phyloP scores from a whole-genome alignment of 2,797 vertebrate genomes.

The Cynopterus sphinx region DNA sequence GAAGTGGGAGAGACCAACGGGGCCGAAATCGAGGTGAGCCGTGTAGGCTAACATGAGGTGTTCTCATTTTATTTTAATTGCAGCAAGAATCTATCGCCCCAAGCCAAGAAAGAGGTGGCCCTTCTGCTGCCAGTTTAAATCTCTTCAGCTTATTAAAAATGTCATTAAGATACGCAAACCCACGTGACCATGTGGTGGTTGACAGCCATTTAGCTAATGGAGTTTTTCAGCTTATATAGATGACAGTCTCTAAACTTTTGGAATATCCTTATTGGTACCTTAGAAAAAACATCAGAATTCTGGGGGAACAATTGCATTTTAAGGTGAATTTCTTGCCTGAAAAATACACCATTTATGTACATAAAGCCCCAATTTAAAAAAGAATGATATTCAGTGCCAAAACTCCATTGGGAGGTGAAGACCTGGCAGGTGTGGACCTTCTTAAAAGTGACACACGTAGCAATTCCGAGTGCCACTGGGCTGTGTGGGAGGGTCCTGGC shows the following conservation, averaged over 20 bases:
- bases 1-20: background rate
- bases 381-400: background rate
- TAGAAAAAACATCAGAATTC: background rate
- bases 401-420: background rate
- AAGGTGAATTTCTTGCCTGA: background rate
- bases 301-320: background rate
- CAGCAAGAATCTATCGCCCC: background rate
- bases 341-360: background rate
- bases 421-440: too few species aligned
- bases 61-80: background rate
- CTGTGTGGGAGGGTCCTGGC: background rate
- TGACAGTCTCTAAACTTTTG: background rate
- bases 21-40: background rate
- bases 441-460: background rate
- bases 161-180: background rate
- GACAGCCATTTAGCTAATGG: background rate
- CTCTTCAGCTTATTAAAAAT: background rate
- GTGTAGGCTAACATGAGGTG: rapidly evolving
- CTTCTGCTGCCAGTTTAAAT: background rate
- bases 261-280: background rate
- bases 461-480: background rate
- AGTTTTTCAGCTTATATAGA: background rate
- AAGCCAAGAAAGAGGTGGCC: background rate
- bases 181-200: background rate
- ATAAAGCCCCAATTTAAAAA: background rate